phyloP scores from a whole-genome alignment of 1,140 invertebrate species.

The Rhopalosiphum maidis region DNA sequence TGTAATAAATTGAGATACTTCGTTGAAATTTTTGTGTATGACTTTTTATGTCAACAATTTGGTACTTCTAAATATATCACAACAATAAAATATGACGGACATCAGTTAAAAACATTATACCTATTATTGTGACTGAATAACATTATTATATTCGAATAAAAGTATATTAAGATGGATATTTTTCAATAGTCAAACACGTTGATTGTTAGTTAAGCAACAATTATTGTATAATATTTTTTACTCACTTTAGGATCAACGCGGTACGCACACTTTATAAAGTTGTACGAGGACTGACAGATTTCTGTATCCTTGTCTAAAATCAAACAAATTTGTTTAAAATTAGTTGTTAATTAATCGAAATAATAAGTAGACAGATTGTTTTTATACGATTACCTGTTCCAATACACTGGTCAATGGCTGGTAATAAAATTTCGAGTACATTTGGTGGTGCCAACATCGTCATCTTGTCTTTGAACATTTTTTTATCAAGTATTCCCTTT shows the following conservation, averaged over 20 bases:
- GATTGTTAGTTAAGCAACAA: not conserved
- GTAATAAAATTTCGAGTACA: not conserved
- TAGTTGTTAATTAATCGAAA: not conserved
- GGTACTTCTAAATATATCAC: not conserved
- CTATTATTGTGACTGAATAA: not conserved
- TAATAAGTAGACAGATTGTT: not conserved
- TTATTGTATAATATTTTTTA: not conserved
- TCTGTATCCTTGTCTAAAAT: not conserved
- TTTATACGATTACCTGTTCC: not conserved
- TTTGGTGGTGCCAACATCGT: not conserved
- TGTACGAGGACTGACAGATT: not conserved
- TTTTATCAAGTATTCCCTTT: not conserved
- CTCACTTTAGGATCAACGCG: not conserved
- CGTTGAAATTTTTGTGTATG: not conserved
- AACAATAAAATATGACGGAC: not conserved
- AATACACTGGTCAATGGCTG: not conserved
- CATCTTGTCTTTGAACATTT: constrained; percentile 1
- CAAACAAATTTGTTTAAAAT: not conserved
- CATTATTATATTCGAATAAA: not conserved
- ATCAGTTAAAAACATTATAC: not conserved
- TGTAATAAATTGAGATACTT: not conserved
- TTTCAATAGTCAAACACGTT: not conserved
- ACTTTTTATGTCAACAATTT: not conserved
- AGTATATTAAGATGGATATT: not conserved
- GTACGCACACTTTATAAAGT: not conserved